Evolutionary conservation across 1,140 invertebrate genomes (phyloP).

Genomic region (Trichogramma pretiosum): DNA sequence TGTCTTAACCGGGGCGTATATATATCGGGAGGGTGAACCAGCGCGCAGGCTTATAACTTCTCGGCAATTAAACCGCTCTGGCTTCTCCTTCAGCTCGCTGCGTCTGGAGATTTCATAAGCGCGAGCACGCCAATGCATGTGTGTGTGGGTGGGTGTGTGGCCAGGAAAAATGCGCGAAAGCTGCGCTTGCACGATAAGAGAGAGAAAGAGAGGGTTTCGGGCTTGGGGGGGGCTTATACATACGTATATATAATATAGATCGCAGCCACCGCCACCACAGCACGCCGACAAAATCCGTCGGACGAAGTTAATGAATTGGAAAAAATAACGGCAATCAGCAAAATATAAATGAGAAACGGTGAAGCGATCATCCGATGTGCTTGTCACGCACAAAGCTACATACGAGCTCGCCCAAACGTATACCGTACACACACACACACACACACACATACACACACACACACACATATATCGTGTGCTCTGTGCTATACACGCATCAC

Average conservation of each 20-base stretch:
- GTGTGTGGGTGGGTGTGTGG: too few species aligned
- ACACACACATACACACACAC: constrained; percentile 1
- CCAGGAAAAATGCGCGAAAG: constrained; percentile 22
- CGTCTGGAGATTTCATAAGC: too few species aligned
- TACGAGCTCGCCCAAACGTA: too few species aligned
- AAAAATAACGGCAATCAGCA: constrained; percentile 44
- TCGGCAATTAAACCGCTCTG: constrained; percentile 16
- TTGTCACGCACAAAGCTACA: constrained; percentile 31
- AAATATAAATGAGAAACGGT: constrained; percentile 43
- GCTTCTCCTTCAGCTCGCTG: neutral
- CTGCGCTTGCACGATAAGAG: constrained; percentile 18
- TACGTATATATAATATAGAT: neutral
- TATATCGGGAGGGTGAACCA: too few species aligned
- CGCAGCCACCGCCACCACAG: too few species aligned
- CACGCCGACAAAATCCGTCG: constrained; percentile 21
- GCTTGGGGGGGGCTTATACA: neutral
- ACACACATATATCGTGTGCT: neutral
- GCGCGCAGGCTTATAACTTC: constrained; percentile 11
- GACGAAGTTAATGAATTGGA: constrained; percentile 40
- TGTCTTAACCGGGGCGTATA: constrained; percentile 7
- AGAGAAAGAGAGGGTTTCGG: neutral
- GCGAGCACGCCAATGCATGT: too few species aligned
- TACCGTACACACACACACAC: constrained; percentile 5
- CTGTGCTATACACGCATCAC: too few species aligned
- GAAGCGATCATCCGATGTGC: constrained; percentile 32